Base-by-base conservation (phyloP, 2,888 invertebrate species). In the Machimus atricapillus region DNA sequence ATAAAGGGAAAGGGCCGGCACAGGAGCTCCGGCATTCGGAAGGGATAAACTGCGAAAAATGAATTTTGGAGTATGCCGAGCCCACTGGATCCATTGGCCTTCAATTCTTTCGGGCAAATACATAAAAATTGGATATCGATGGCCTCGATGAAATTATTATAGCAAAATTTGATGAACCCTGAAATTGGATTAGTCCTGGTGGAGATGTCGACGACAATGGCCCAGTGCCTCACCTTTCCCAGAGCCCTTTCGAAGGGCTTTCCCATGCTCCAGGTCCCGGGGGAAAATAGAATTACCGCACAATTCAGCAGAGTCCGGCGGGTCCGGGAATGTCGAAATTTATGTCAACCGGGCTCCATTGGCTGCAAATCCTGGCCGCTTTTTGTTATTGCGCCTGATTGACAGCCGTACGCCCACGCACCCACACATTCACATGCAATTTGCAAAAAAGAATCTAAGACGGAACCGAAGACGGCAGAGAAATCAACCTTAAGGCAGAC, bases 161-260 rank as follows among this genome's bases (percentile, higher is more conserved):
- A 81, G 52, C 81, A 81, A 81, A 81, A 81, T 81, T 81, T 81
- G 81, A 56, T 81, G 81, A 81, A 81, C 81, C 81, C 34, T 81
- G 81, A 81, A 81, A 81, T 81, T 81, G 81, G 56, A 43, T 52
- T 81, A 52, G 52, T 16, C 52, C 52, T 56, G 6, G 12, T 31
- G 52, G 56, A 52, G 27, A 52, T 81, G 34, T 16, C n/a, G 81
- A 52, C 81, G 43, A 52, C 81, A 81, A 56, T 81, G 46, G 46
- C 19, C 66, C 4, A 23, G 4, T 7, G 52, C 43, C 19, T 81
- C 76, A 81, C 81, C 27, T 19, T 34, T 19, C 19, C 27, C 40
- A 43, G n/a, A 34, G 78, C 12, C 43, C 40, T n/a, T 27, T 43
- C 16, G 40, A 19, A 12, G 76, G 37, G 27, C 12, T 27, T 23